Evolutionary conservation across 2,888 invertebrate genomes (phyloP).

Genomic region (Agrenia bidenticulata): DNA sequence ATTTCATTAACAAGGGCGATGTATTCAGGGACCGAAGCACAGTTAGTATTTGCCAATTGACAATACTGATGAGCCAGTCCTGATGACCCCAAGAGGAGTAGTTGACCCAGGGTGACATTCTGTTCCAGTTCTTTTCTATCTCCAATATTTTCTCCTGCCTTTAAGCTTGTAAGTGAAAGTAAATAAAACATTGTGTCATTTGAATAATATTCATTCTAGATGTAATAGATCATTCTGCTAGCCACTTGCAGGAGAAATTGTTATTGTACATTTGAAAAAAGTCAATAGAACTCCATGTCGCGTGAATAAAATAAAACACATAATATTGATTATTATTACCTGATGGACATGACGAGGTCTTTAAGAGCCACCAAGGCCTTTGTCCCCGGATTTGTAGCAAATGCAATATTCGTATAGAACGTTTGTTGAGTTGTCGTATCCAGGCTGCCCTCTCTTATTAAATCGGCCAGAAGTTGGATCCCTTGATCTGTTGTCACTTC

Average conservation of each 20-base stretch:
- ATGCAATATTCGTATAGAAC: conserved; percentile 22
- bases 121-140: too few species aligned
- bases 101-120: background rate
- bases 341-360: conserved; percentile 9
- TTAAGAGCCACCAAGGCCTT: conserved; percentile 17
- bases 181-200: too few species aligned
- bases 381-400: conserved; percentile 7
- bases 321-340: background rate
- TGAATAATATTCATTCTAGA: too few species aligned
- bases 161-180: too few species aligned
- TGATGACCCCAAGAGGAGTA: conserved; percentile 35
- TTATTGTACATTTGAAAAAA: too few species aligned
- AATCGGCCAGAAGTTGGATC: background rate
- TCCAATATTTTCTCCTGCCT: too few species aligned
- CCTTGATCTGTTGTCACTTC: conserved; percentile 11
- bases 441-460: conserved; percentile 9
- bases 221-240: too few species aligned
- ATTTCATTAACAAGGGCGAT: conserved; percentile 28
- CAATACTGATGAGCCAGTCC: conserved; percentile 42
- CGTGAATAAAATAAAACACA: too few species aligned
- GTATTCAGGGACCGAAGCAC: conserved; percentile 19
- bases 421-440: background rate
- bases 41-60: conserved; percentile 17
- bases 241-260: too few species aligned
- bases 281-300: too few species aligned